A percentile compares a stretch with the other conserved stretches of the same genome.
Evolutionary conservation across 2,888 invertebrate species (phyloP).

Genomic region (Volucella inflata): DNA sequence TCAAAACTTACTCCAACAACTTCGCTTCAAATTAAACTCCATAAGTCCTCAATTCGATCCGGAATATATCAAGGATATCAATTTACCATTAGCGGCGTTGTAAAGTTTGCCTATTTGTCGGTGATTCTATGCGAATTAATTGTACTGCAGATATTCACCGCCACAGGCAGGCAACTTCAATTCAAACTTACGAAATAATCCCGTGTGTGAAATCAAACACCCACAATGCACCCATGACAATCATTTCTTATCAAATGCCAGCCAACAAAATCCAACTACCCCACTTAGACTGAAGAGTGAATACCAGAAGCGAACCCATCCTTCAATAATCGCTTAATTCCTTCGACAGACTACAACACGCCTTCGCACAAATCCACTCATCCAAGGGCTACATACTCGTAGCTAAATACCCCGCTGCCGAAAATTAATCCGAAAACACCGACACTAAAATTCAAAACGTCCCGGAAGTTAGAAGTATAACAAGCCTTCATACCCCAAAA

Average conservation of each 20-base stretch:
- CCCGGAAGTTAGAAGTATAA: slow-evolving; percentile 66
- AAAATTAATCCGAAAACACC: slow-evolving; percentile 76
- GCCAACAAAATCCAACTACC: slow-evolving; percentile 23
- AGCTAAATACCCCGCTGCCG: slow-evolving; percentile 62
- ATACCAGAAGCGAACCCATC: not conserved
- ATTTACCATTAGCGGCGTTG: slow-evolving; percentile 11
- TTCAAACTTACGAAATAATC: slow-evolving; percentile 40
- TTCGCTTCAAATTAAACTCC: too few species aligned
- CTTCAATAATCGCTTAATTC: slow-evolving; percentile 56
- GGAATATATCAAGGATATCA: not conserved
- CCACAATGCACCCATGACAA: slow-evolving; percentile 15
- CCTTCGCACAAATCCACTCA: slow-evolving; percentile 68
- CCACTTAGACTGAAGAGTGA: not conserved
- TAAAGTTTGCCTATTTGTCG: slow-evolving; percentile 17
- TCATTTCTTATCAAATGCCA: slow-evolving; percentile 46
- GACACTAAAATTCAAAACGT: slow-evolving; percentile 74
- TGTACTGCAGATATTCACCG: slow-evolving; percentile 23
- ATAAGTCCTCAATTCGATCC: slow-evolving; percentile 4
- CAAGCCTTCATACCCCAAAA: slow-evolving; percentile 3
- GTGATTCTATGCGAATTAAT: slow-evolving; percentile 25
- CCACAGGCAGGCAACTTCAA: slow-evolving; percentile 16
- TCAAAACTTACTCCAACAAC: too few species aligned
- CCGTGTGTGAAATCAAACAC: slow-evolving; percentile 54
- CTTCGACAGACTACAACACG: slow-evolving; percentile 57
- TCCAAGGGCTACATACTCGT: not conserved